Evolutionary conservation across 35 echinoderm and acorn worm genomes (phyloP).

Genomic region (Apostichopus japonicus): DNA sequence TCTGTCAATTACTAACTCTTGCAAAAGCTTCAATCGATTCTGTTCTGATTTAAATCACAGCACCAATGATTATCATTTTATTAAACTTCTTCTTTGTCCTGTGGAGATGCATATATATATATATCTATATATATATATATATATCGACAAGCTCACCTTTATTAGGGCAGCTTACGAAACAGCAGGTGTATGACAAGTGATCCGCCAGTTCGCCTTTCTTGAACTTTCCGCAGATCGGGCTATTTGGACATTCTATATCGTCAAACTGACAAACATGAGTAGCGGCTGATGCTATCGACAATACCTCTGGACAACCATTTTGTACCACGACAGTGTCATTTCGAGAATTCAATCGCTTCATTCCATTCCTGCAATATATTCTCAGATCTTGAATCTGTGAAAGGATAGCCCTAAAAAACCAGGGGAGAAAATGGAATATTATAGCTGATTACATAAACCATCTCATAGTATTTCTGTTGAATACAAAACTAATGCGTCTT

Average conservation of each 20-base stretch:
- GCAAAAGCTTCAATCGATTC: background rate
- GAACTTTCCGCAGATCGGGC: slow-evolving; percentile 69
- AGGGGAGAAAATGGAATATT: too few species aligned
- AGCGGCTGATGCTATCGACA: slow-evolving; percentile 36
- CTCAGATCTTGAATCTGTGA: slow-evolving; percentile 82
- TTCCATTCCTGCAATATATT: slow-evolving; percentile 87
- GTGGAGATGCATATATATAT: too few species aligned
- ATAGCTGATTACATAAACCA: too few species aligned
- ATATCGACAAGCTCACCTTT: slow-evolving; percentile 10
- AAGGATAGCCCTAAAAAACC: slow-evolving; percentile 65
- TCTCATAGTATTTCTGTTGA: too few species aligned
- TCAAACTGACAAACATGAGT: slow-evolving; percentile 71
- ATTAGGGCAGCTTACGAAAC: slow-evolving; percentile 12
- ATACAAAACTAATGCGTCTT: too few species aligned
- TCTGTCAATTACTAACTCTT: background rate
- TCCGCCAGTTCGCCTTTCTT: slow-evolving; percentile 63
- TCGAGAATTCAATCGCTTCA: slow-evolving; percentile 76
- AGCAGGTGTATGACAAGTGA: slow-evolving; percentile 53
- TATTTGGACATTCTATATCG: slow-evolving; percentile 75
- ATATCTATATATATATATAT: too few species aligned
- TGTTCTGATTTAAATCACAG: background rate
- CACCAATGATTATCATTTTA: too few species aligned
- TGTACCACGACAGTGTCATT: slow-evolving; percentile 73
- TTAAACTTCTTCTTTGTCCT: too few species aligned
- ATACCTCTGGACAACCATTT: slow-evolving; percentile 79